These are phyloP conservation scores for Hemibates koningsi DNA, from an alignment of 2,113 vertebrate species.

Conservation along the genomic window DNA sequence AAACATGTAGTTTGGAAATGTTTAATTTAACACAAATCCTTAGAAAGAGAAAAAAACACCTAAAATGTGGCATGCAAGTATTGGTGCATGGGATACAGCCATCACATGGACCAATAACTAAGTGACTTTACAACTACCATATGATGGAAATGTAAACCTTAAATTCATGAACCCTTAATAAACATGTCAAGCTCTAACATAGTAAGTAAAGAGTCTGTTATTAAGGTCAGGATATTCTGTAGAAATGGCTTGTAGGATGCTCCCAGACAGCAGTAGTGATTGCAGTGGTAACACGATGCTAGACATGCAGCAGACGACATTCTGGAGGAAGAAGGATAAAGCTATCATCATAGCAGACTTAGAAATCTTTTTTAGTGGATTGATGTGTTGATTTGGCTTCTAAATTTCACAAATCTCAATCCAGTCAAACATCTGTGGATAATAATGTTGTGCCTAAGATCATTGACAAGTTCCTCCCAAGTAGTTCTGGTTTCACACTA, in stretches of 20 bases:
- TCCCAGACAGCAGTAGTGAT: background rate
- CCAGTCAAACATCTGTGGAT: background rate
- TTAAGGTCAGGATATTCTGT: background rate
- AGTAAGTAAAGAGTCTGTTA: background rate
- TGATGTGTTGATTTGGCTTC: background rate
- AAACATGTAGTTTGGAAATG: background rate
- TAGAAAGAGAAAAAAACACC: background rate
- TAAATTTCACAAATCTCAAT: background rate
- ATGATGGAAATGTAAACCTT: background rate
- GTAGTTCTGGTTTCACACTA: background rate
- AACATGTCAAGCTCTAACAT: background rate
- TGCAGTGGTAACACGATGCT: background rate
- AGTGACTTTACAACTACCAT: background rate
- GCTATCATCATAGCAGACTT: background rate
- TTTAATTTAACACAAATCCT: background rate
- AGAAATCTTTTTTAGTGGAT: rapidly evolving
- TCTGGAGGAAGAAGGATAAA: background rate
- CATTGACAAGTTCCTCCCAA: background rate
- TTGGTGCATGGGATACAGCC: background rate
- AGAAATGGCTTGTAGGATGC: background rate
- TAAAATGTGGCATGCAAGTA: background rate
- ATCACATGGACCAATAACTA: background rate
- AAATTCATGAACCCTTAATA: background rate
- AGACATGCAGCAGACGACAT: rapidly evolving
- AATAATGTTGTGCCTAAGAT: background rate